These are phyloP conservation scores for Epirrhoe tristata DNA, from an alignment of 2,888 invertebrate genomes.

Conservation along the genomic window DNA sequence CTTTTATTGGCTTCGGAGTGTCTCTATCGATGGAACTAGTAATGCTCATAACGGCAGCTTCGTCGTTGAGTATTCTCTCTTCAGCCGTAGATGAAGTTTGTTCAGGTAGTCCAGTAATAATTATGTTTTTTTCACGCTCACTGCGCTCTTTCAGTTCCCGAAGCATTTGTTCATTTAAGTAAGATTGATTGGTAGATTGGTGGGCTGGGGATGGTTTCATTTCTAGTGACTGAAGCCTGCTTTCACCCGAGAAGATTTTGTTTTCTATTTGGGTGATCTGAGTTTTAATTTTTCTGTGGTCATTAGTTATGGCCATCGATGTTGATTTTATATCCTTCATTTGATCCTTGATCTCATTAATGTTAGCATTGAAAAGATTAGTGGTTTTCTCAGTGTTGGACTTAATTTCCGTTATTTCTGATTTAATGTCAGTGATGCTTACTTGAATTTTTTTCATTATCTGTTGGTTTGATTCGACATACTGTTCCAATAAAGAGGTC, in stretches of 20 bases:
- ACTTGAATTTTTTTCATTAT: constrained; percentile 22
- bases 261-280: not conserved
- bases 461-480: constrained; percentile 10
- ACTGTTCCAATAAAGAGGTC: constrained; percentile 18
- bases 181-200: too few relatives aligned
- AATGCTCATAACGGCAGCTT: not conserved
- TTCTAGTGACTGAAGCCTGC: too few relatives aligned
- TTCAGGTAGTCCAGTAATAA: constrained; percentile 37
- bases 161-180: constrained; percentile 13
- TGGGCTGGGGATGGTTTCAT: too few relatives aligned
- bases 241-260: too few relatives aligned
- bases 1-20: not conserved
- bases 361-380: constrained; percentile 3
- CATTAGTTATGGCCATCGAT: constrained; percentile 5
- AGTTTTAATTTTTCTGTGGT: constrained; percentile 22
- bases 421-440: constrained; percentile 18
- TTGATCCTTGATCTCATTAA: constrained; percentile 12
- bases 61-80: constrained; percentile 20
- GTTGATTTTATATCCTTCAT: constrained; percentile 18
- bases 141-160: constrained; percentile 6
- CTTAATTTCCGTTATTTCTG: not conserved
- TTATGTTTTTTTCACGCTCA: too few relatives aligned
- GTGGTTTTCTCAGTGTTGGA: not conserved
- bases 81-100: constrained; percentile 13
- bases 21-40: not conserved